Evolutionary conservation across 2,888 invertebrate species (phyloP).

Genomic region (Lycophotia porphyrea): DNA sequence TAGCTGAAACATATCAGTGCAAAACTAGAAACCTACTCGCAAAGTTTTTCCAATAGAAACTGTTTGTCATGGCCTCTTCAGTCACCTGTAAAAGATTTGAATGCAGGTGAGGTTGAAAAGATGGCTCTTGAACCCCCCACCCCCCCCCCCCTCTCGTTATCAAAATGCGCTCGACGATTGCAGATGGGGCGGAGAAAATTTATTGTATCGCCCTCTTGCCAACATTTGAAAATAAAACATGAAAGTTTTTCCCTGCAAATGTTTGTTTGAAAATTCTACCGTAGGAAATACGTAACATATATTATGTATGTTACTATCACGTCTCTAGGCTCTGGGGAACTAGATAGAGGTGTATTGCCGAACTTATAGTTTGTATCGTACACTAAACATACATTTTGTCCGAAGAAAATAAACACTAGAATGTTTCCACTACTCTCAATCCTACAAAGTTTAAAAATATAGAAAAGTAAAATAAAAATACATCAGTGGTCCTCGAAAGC

Average conservation of each 20-base stretch:
- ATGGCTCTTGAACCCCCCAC: not conserved
- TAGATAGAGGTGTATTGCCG: slow-evolving; percentile 15
- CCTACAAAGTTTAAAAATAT: slow-evolving; percentile 52
- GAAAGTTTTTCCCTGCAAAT: slow-evolving; percentile 44
- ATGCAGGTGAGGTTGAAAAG: slow-evolving; percentile 47
- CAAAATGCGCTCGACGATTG: slow-evolving; percentile 55
- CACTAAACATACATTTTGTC: slow-evolving; percentile 22
- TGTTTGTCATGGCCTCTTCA: slow-evolving; percentile 46
- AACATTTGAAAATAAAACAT: slow-evolving; percentile 59
- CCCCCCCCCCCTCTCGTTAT: slow-evolving; percentile 36
- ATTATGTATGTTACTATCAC: slow-evolving; percentile 43
- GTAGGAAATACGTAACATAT: slow-evolving; percentile 28
- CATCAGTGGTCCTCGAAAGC: slow-evolving; percentile 43
- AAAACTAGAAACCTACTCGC: slow-evolving; percentile 19
- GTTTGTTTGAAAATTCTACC: slow-evolving; percentile 35
- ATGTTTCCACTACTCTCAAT: slow-evolving; percentile 14
- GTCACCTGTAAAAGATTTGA: slow-evolving; percentile 44
- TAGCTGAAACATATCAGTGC: not conserved
- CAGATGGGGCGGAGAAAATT: slow-evolving; percentile 56
- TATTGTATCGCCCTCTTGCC: slow-evolving; percentile 52
- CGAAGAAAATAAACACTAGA: slow-evolving; percentile 41
- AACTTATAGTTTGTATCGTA: slow-evolving; percentile 35
- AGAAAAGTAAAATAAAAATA: slow-evolving; percentile 60
- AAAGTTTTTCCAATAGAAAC: slow-evolving; percentile 21
- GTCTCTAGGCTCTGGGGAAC: slow-evolving; percentile 27